Percentiles rank a stretch among this genome's conserved stretches.
These are phyloP conservation scores for Tympanoctomys barrerae DNA, from an alignment of 2,797 vertebrate genomes.

Conservation along the genomic window DNA sequence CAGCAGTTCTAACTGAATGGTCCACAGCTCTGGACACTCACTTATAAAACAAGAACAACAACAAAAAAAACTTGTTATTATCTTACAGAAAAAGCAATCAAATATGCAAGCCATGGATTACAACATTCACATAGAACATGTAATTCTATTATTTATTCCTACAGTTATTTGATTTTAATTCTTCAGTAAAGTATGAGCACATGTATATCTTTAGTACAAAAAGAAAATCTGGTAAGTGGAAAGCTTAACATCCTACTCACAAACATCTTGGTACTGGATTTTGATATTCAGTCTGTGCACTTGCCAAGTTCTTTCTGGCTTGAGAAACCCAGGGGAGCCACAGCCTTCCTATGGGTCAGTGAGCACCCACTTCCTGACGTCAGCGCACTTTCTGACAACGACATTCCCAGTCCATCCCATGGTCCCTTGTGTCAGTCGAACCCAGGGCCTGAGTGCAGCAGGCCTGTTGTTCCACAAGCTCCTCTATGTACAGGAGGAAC, in stretches of 20 bases:
- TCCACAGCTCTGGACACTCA: neutral
- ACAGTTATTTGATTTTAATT: neutral
- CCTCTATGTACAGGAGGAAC: neutral
- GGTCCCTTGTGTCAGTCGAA: neutral
- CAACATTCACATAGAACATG: neutral
- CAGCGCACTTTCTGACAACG: neutral
- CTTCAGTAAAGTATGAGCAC: neutral
- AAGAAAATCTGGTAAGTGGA: neutral
- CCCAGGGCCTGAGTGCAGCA: neutral
- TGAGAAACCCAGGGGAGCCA: neutral
- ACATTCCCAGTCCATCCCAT: neutral
- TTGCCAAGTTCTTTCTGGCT: neutral
- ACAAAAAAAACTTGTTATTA: neutral
- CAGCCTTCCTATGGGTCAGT: neutral
- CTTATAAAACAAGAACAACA: neutral
- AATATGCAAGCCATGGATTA: neutral
- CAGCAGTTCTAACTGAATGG: neutral
- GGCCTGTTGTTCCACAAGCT: neutral
- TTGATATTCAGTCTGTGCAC: neutral
- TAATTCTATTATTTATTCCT: slow-evolving; percentile 23
- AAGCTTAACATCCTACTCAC: neutral
- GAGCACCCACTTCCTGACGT: neutral
- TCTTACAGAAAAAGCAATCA: slow-evolving; percentile 19
- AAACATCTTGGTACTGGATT: neutral
- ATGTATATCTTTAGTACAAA: neutral